Percentiles rank a stretch among this genome's conserved stretches.
Conservation (phyloP, 2,888 invertebrate genomes). For the Ennomos fuscantarius region DNA sequence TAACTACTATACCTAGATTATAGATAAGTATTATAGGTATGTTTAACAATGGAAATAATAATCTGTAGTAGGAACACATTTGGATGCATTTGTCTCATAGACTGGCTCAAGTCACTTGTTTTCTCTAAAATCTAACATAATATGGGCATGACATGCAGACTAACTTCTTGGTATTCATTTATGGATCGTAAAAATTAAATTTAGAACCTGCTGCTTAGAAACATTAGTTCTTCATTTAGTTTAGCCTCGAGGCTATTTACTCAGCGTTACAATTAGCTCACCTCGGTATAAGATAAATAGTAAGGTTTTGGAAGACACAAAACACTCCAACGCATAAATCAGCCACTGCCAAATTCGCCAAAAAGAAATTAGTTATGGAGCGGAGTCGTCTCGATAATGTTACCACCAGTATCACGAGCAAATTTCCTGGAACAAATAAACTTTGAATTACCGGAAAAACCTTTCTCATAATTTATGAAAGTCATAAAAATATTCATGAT, state of each 20-base stretch:
- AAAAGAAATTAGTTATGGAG: constrained; percentile 96
- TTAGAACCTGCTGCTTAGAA: no score
- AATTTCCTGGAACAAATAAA: constrained; percentile 89
- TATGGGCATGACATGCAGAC: no score
- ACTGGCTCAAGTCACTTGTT: no score
- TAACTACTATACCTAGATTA: no score
- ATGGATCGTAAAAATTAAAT: no score
- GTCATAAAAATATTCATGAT: background rate
- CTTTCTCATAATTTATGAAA: constrained; percentile 2
- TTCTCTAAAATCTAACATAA: no score
- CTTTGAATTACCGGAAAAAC: constrained; percentile 6
- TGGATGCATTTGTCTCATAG: no score
- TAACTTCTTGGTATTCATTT: no score
- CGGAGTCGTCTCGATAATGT: constrained; percentile 92
- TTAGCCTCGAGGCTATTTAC: background rate
- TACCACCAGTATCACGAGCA: constrained; percentile 94
- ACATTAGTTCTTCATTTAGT: background rate
- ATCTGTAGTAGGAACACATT: no score
- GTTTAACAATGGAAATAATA: no score
- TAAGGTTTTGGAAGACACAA: constrained; percentile 95
- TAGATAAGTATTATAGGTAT: no score
- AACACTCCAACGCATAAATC: constrained; percentile 97
- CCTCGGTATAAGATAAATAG: constrained; percentile 91
- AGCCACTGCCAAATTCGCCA: constrained; percentile 95
- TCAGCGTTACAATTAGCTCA: constrained; percentile 62